Evolutionary conservation across 2,797 vertebrate species (phyloP).

Genomic region (Phataginus tricuspis): DNA sequence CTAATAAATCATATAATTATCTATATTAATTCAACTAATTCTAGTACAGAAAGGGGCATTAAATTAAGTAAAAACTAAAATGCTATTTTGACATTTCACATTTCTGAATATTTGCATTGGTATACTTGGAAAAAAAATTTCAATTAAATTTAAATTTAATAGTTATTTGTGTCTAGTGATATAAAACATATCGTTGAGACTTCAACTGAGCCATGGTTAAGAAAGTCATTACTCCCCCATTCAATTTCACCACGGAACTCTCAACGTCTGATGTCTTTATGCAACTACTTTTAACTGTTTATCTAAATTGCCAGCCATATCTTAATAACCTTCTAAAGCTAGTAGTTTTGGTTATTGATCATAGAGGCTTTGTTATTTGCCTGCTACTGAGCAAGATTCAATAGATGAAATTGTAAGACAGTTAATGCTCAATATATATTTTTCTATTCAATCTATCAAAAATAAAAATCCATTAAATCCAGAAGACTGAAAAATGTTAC

Average conservation of each 20-base stretch:
- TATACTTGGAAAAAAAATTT: background rate
- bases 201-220: background rate
- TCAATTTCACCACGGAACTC: background rate
- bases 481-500: background rate
- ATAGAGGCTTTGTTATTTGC: background rate
- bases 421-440: background rate
- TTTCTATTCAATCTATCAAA: conserved; percentile 1
- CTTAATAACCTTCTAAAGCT: background rate
- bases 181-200: background rate
- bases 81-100: background rate
- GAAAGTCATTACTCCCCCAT: background rate
- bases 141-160: background rate
- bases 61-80: conserved; percentile 44
- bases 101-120: background rate
- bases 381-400: conserved; percentile 18
- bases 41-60: background rate
- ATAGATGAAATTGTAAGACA: conserved; percentile 6
- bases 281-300: background rate
- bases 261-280: background rate
- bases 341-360: background rate
- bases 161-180: background rate
- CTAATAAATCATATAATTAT: background rate
- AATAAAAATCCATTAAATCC: conserved; percentile 42
- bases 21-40: conserved; percentile 7
- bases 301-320: background rate